Evolutionary conservation across 2,888 invertebrate genomes (phyloP).

Genomic region (Hyles lineata): DNA sequence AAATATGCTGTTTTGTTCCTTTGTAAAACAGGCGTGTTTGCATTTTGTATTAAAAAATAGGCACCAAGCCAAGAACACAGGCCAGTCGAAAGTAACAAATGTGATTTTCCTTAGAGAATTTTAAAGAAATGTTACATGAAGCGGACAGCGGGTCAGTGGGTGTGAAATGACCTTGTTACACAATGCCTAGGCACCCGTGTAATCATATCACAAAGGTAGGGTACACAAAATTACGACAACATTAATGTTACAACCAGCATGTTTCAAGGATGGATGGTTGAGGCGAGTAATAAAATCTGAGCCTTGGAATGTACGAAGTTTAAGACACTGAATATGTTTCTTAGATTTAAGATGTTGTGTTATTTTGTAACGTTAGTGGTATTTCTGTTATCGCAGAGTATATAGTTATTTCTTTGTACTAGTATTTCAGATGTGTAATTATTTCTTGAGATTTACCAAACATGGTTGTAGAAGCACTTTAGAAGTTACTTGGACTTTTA

Average conservation of each 20-base stretch:
- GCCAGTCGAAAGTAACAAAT: not conserved
- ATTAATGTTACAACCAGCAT: not conserved
- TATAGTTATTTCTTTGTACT: no score
- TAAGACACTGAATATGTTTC: not conserved
- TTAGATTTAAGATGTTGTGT: no score
- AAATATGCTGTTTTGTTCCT: not conserved
- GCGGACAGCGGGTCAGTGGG: conserved; percentile 25
- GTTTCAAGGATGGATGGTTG: not conserved
- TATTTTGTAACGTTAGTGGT: no score
- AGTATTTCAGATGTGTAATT: no score
- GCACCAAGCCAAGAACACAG: not conserved
- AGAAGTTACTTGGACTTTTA: no score
- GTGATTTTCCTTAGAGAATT: not conserved
- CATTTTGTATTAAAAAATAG: not conserved
- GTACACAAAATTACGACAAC: conserved; percentile 4
- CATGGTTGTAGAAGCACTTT: no score
- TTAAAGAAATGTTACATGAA: not conserved
- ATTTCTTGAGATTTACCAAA: no score
- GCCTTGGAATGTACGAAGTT: not conserved
- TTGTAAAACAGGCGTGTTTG: not conserved
- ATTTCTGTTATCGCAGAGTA: no score
- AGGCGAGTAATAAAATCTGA: not conserved
- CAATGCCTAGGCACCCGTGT: conserved; percentile 38
- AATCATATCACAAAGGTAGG: conserved; percentile 33
- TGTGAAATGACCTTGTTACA: conserved; percentile 34